Base-by-base conservation (phyloP, 2,113 vertebrate species). In the Labrus mixtus region DNA sequence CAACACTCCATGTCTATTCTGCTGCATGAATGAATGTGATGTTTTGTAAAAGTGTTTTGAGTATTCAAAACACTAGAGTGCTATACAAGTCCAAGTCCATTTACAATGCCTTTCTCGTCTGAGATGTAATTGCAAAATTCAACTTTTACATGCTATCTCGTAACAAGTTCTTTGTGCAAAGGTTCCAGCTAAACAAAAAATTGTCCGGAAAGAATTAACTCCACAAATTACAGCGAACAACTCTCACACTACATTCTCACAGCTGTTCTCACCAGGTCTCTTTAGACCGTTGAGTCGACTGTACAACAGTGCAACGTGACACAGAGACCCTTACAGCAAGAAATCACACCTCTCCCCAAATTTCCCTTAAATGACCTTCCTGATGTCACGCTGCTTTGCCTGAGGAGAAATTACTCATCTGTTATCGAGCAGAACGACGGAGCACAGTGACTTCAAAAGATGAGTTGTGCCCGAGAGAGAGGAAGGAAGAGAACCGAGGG, bases 391-490 rank as follows among this genome's bases (percentile, higher is more conserved):
- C 68, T 50, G 45, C 54, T 78, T 62, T 37, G 78, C 78, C 78
- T n/a, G 1, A 74, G 51, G 79, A 82, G 69, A 71, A 23, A 72
- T 93, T 84, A 83, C 58, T 85, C 83, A 82, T 85, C 74, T 69
- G 75, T 81, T 90, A 88, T 90, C 55, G 57, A 45, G 29, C 54
- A 67, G 50, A 91, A 73, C 48, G 22, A 59, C 61, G 22, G 63
- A 85, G 68, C 68, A 22, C 70, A 60, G 68, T 85, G 83, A 92
- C 79, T 85, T 88, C 81, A 90, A 73, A 83, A 80, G 84, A 82
- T 17, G 2, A 85, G 76, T 78, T 74, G 46, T 85, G 83, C 84
- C 62, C 36, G 36, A 67, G 76, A 86, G 76, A 86, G 70, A 87
- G 67, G 63, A 55, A 76, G 51, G 36, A 50, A 13, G 43, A 56